Conservation (phyloP, 2,888 invertebrate species). For the Agrilus mali region DNA sequence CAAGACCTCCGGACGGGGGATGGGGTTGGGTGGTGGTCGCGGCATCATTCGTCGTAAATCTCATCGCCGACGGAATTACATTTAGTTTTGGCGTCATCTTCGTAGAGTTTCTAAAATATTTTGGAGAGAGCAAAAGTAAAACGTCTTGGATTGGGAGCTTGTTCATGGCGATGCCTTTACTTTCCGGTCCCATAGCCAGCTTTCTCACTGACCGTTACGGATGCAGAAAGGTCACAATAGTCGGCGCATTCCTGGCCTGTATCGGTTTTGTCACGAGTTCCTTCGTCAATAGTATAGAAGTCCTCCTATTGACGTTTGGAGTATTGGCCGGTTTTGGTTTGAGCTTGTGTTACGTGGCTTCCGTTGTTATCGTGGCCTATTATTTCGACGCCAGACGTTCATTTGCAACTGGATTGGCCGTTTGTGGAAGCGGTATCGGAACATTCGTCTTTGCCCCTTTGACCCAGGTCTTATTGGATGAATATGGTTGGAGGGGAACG, state of each 20-base stretch:
- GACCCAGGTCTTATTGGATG: slow-evolving; percentile 56
- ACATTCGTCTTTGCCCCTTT: slow-evolving; percentile 78
- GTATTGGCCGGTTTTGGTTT: slow-evolving; percentile 74
- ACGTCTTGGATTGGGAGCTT: slow-evolving; percentile 85
- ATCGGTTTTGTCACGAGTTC: slow-evolving; percentile 67
- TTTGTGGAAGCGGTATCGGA: slow-evolving; percentile 80
- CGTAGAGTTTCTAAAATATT: slow-evolving; percentile 73
- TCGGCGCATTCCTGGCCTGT: slow-evolving; percentile 63
- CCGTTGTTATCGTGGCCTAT: slow-evolving; percentile 81
- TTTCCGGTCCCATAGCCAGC: slow-evolving; percentile 76
- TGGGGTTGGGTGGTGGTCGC: slow-evolving; percentile 91
- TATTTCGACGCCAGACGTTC: slow-evolving; percentile 78
- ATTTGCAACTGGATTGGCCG: slow-evolving; percentile 74
- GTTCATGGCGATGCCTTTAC: slow-evolving; percentile 82
- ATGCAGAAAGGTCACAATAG: slow-evolving; percentile 65
- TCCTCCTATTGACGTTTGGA: slow-evolving; percentile 71
- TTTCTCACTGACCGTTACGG: slow-evolving; percentile 74
- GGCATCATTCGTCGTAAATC: slow-evolving; percentile 78
- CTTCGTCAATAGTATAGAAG: slow-evolving; percentile 61
- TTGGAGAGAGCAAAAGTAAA: slow-evolving; percentile 71
- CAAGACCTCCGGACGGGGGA: slow-evolving; percentile 73
- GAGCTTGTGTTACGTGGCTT: slow-evolving; percentile 79
- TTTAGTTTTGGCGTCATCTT: slow-evolving; percentile 87
- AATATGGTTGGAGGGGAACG: slow-evolving; percentile 76
- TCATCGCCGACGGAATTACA: slow-evolving; percentile 85